Conservation (phyloP, 2,113 vertebrate species). For the Leptosomus discolor region DNA sequence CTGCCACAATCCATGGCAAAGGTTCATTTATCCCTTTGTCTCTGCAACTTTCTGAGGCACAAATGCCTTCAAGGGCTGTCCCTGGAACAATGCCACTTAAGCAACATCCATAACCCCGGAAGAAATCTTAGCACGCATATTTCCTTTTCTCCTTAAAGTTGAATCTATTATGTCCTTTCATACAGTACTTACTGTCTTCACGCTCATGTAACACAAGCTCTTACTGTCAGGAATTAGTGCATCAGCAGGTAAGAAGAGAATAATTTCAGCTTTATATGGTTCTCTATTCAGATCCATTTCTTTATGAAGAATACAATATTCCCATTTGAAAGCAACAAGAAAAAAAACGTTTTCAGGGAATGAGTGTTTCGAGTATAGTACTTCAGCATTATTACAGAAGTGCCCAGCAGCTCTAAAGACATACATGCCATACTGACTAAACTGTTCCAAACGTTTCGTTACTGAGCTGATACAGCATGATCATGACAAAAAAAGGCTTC, state of each 20-base stretch:
- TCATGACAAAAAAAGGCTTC: background rate
- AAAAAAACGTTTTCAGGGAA: background rate
- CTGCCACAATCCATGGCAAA: background rate
- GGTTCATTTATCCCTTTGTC: conserved; percentile 24
- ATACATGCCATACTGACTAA: background rate
- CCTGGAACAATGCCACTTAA: background rate
- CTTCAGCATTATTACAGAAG: background rate
- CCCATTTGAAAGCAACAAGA: background rate
- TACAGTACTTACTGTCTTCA: background rate
- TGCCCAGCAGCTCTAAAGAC: background rate
- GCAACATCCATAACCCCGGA: background rate
- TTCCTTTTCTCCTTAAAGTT: background rate
- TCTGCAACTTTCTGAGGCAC: background rate
- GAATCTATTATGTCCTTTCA: background rate
- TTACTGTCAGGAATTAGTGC: conserved; percentile 2
- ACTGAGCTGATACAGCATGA: background rate
- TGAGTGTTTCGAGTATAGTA: background rate
- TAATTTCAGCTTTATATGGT: background rate
- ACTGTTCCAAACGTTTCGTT: background rate
- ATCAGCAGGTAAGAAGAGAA: background rate
- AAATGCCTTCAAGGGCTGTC: background rate
- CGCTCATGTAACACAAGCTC: background rate
- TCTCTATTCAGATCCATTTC: background rate
- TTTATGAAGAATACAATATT: background rate
- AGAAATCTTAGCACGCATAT: background rate